Conservation (phyloP, 2,113 vertebrate genomes). For the Etheostoma spectabile region DNA sequence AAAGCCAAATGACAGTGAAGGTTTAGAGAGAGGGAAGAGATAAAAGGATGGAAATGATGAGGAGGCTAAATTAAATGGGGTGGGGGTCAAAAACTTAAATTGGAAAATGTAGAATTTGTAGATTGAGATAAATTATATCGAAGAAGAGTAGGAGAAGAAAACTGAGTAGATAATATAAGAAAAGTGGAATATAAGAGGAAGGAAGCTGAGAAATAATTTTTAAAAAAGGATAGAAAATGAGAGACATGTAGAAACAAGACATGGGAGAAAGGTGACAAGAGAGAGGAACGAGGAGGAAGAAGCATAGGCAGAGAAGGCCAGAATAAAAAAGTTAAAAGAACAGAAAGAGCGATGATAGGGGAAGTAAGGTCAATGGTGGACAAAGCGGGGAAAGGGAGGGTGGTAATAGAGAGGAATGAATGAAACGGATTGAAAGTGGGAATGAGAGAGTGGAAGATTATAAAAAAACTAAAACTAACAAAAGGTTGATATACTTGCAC, state of each 20-base stretch:
- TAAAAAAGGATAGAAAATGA: not conserved
- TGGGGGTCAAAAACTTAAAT: not conserved
- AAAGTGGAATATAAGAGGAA: not conserved
- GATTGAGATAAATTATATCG: constrained; percentile 3
- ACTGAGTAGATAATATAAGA: not conserved
- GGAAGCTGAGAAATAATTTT: not conserved
- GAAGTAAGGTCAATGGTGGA: constrained; percentile 36
- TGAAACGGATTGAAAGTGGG: constrained; percentile 2
- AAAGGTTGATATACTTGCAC: constrained; percentile 5
- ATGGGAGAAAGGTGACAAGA: not conserved
- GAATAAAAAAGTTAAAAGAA: constrained; percentile 39
- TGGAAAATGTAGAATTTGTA: constrained; percentile 3
- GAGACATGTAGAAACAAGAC: not conserved
- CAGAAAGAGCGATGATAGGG: constrained; percentile 17
- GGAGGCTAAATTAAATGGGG: not conserved
- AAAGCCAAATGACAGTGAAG: not conserved
- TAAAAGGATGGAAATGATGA: constrained; percentile 9
- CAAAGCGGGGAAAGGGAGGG: not conserved
- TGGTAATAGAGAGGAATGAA: constrained; percentile 26
- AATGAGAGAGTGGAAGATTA: constrained; percentile 5
- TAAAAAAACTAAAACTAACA: constrained; percentile 9
- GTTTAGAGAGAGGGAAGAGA: not conserved
- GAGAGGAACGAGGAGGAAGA: not conserved
- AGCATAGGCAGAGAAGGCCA: constrained; percentile 9
- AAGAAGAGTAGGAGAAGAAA: not conserved